Evolutionary conservation across 2,888 invertebrate species (phyloP).

Genomic region (Tipula confusa): DNA sequence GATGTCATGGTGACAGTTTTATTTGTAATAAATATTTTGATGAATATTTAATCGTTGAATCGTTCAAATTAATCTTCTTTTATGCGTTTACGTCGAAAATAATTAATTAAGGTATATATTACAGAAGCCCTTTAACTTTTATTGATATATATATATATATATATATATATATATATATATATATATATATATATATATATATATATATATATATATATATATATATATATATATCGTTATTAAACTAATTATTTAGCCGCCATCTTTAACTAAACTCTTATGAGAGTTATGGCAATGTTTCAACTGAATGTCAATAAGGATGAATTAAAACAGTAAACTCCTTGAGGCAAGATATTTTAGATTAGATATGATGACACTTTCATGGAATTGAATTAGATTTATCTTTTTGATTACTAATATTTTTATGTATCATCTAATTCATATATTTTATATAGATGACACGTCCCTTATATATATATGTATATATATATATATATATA

Average conservation of each 20-base stretch:
- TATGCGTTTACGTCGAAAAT: background rate
- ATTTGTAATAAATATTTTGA: background rate
- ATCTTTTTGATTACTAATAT: background rate
- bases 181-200: too few relatives aligned
- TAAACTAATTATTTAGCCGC: background rate
- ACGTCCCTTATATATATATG: background rate
- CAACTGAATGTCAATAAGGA: background rate
- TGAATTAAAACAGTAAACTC: background rate
- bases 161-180: too few relatives aligned
- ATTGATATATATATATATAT: too few relatives aligned
- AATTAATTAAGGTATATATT: background rate
- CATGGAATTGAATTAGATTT: background rate
- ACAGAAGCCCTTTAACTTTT: too few relatives aligned
- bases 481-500: too few relatives aligned
- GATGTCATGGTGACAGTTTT: background rate
- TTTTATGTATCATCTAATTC: background rate
- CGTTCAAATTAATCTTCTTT: background rate
- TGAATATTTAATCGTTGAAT: background rate
- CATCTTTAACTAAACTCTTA: background rate
- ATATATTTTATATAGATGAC: background rate
- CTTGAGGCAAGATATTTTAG: background rate
- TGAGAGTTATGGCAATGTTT: background rate
- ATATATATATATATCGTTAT: too few relatives aligned
- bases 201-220: too few relatives aligned
- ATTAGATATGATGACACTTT: background rate